phyloP scores from a whole-genome alignment of 1,140 invertebrate species.

The Frieseomelitta varia region DNA sequence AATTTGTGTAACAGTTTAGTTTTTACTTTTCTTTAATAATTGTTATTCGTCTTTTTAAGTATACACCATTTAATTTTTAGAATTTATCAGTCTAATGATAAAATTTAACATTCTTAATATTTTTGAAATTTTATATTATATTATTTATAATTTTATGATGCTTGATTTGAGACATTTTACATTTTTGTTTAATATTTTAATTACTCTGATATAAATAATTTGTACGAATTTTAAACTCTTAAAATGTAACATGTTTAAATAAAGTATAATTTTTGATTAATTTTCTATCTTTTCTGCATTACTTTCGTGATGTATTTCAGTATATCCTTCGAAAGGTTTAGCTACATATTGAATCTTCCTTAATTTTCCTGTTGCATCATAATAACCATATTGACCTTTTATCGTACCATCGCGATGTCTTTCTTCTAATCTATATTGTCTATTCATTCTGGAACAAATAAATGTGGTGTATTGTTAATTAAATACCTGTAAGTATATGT shows the following conservation, averaged over 20 bases:
- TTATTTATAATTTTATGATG: not conserved
- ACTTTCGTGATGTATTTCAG: constrained; percentile 80
- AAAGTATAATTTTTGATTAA: not conserved
- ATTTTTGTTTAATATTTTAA: not conserved
- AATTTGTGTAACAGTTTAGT: constrained; percentile 27
- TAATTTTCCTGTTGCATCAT: constrained; percentile 90
- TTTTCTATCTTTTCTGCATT: constrained; percentile 31
- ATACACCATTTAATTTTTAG: not conserved
- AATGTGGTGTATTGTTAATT: not conserved
- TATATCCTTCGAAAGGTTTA: constrained; percentile 87
- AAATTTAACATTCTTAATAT: not conserved
- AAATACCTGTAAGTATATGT: not conserved
- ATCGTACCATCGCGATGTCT: constrained; percentile 89
- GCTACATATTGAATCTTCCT: constrained; percentile 90
- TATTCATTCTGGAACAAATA: constrained; percentile 85
- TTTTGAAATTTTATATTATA: not conserved
- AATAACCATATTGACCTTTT: constrained; percentile 92
- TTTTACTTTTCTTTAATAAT: constrained; percentile 54
- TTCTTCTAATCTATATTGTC: constrained; percentile 92
- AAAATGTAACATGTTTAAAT: not conserved
- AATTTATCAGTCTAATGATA: no score
- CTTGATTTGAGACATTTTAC: not conserved
- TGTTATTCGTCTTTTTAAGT: constrained; percentile 25
- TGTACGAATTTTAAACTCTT: not conserved
- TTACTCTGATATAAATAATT: not conserved